phyloP scores from a whole-genome alignment of 2,888 invertebrate species.

The Ferrisia virgata region DNA sequence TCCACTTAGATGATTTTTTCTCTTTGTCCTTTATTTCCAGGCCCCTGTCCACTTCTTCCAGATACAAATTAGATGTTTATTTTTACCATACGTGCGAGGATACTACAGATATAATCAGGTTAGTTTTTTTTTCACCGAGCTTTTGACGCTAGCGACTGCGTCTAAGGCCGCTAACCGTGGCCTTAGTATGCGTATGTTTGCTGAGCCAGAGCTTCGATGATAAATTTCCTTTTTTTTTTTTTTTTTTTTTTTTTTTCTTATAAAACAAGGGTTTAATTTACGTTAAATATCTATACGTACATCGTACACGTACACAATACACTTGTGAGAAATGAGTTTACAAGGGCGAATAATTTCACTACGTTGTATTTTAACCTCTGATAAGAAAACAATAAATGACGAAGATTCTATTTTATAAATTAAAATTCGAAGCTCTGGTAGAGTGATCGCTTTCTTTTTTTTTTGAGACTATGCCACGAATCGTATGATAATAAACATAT shows the following conservation, averaged over 20 bases:
- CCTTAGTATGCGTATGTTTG: not conserved
- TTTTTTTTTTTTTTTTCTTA: no score
- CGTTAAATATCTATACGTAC: no score
- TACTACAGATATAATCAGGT: constrained; percentile 8
- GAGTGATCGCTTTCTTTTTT: not conserved
- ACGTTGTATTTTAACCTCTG: no score
- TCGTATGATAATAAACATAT: no score
- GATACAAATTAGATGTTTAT: constrained; percentile 10
- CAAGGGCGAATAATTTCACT: no score
- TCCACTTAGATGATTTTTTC: not conserved
- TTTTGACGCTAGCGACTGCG: not conserved
- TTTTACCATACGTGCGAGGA: not conserved
- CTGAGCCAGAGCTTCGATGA: not conserved
- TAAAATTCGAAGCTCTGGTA: not conserved
- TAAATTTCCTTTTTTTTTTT: not conserved
- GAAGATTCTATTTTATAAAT: not conserved
- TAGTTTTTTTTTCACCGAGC: not conserved
- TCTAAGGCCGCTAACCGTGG: not conserved
- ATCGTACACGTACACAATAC: no score
- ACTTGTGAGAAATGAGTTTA: no score
- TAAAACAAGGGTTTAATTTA: no score
- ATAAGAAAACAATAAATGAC: not conserved
- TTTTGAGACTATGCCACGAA: not conserved
- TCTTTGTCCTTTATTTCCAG: constrained; percentile 27
- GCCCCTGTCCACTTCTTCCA: constrained; percentile 19